A percentile compares a stretch with the other conserved stretches of the same genome.
Evolutionary conservation across 1,140 invertebrate species (phyloP).

Genomic region (Brachystomella parvula): DNA sequence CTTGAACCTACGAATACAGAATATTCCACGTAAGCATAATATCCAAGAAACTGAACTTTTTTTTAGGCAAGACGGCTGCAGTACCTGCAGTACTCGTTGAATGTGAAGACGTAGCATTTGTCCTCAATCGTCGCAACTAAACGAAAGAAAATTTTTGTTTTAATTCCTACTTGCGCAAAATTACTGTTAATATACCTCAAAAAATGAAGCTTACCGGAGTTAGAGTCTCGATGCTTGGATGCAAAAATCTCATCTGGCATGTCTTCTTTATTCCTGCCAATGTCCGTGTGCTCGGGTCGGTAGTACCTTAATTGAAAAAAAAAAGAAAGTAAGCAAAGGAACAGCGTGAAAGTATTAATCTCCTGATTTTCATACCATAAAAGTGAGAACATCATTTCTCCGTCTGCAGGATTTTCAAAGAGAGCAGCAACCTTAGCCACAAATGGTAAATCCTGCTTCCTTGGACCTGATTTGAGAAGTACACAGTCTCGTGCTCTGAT

Average conservation of each 20-base stretch:
- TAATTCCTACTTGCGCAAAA: too few relatives aligned
- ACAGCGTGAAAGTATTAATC: slow-evolving; percentile 47
- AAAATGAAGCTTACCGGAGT: too few relatives aligned
- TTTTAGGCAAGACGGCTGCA: slow-evolving; percentile 20
- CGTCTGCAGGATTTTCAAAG: slow-evolving; percentile 89
- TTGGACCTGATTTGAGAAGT: slow-evolving; percentile 68
- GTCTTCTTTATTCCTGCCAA: slow-evolving; percentile 66
- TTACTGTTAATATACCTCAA: too few relatives aligned
- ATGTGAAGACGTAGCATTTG: slow-evolving; percentile 93
- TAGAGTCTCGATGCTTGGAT: slow-evolving; percentile 79
- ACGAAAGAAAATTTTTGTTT: too few relatives aligned
- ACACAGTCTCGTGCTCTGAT: slow-evolving; percentile 82
- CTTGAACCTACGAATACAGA: slow-evolving; percentile 50
- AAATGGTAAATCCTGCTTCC: slow-evolving; percentile 80
- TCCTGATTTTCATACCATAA: slow-evolving; percentile 28
- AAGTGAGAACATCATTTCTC: slow-evolving; percentile 49
- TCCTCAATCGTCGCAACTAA: slow-evolving; percentile 97
- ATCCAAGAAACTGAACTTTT: neutral
- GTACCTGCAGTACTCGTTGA: slow-evolving; percentile 93
- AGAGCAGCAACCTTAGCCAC: slow-evolving; percentile 87
- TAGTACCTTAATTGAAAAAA: slow-evolving; percentile 65
- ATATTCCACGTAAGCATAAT: slow-evolving; percentile 23
- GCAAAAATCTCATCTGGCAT: slow-evolving; percentile 88
- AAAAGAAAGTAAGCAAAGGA: slow-evolving; percentile 43
- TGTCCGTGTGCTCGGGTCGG: slow-evolving; percentile 90